Conservation (phyloP, 2,888 invertebrate species). For the Formica aserva region DNA sequence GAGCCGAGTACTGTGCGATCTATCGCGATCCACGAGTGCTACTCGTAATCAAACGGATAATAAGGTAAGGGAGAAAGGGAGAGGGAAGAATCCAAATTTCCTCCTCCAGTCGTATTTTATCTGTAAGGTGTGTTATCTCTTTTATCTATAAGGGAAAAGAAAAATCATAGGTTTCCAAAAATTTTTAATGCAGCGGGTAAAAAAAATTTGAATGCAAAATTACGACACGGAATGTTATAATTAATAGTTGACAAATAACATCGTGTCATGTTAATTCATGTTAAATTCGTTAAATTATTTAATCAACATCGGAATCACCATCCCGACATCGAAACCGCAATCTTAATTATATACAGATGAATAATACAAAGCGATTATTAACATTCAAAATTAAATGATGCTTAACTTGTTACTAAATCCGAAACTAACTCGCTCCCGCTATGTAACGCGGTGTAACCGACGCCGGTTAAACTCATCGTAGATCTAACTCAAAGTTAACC, state of each 20-base stretch:
- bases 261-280: not conserved
- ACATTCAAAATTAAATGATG: slow-evolving; percentile 46
- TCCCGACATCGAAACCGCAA: not conserved
- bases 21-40: slow-evolving; percentile 4
- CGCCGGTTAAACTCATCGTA: slow-evolving; percentile 47
- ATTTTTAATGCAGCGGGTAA: not conserved
- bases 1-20: not conserved
- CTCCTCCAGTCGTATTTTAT: not conserved
- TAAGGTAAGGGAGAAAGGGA: not conserved
- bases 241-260: slow-evolving; percentile 1
- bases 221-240: not conserved
- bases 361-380: slow-evolving; percentile 51
- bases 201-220: not conserved
- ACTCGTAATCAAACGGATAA: slow-evolving; percentile 2
- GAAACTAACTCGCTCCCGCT: slow-evolving; percentile 39
- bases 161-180: not conserved
- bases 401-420: slow-evolving; percentile 54
- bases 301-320: slow-evolving; percentile 3
- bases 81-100: not conserved
- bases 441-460: slow-evolving; percentile 47
- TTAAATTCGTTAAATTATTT: not conserved
- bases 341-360: slow-evolving; percentile 33
- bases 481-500: slow-evolving; percentile 50
- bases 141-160: not conserved
- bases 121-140: no score